phyloP scores from a whole-genome alignment of 2,113 vertebrate genomes.

The Hypomesus transpacificus region DNA sequence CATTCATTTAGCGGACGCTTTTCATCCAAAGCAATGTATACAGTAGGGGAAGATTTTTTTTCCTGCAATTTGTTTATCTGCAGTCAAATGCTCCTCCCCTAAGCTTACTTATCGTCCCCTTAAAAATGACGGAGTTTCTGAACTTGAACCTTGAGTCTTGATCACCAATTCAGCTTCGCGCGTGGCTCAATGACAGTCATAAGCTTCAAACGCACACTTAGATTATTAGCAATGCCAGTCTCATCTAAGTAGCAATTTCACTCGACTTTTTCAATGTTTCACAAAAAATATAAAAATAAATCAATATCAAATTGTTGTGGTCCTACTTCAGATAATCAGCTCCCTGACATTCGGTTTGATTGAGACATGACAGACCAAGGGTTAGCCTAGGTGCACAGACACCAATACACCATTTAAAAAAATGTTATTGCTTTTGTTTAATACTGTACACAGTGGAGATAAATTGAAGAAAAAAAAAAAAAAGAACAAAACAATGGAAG shows the following conservation, averaged over 20 bases:
- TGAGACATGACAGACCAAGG: constrained; percentile 56
- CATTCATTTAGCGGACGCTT: too few relatives aligned
- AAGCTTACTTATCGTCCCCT: too few relatives aligned
- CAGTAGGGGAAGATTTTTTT: too few relatives aligned
- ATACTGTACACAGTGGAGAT: constrained; percentile 71
- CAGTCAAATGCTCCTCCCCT: too few relatives aligned
- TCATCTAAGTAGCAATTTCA: constrained; percentile 59
- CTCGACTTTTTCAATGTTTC: constrained; percentile 83
- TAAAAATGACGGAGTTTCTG: constrained; percentile 64
- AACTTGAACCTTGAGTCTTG: constrained; percentile 51
- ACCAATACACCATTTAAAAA: constrained; percentile 63
- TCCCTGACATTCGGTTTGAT: constrained; percentile 69
- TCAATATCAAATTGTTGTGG: constrained; percentile 60
- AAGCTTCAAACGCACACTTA: constrained; percentile 39
- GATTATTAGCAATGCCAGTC: constrained; percentile 36
- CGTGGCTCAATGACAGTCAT: constrained; percentile 53
- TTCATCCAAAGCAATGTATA: too few relatives aligned
- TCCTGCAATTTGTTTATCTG: too few relatives aligned
- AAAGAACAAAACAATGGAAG: constrained; percentile 69
- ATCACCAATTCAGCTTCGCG: constrained; percentile 34
- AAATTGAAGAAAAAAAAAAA: constrained; percentile 56
- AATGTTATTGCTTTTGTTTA: constrained; percentile 76
- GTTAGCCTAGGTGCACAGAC: constrained; percentile 57
- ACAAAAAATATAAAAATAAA: constrained; percentile 48
- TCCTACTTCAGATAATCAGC: constrained; percentile 57